These are phyloP conservation scores for Adoxophyes honmai DNA, from an alignment of 1,140 invertebrate genomes.

Conservation along the genomic window DNA sequence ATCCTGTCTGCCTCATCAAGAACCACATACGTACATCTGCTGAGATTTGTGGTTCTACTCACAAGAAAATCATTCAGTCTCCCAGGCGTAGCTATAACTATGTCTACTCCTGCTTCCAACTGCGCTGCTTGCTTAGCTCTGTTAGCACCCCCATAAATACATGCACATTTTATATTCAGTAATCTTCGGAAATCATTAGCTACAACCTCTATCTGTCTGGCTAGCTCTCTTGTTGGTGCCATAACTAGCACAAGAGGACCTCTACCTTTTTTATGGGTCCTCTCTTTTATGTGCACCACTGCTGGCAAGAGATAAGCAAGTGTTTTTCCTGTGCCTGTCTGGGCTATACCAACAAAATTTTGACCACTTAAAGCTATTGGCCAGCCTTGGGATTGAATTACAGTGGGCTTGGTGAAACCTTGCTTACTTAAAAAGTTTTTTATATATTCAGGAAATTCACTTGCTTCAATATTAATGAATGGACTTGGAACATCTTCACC, in stretches of 20 bases:
- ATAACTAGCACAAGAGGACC: slow-evolving; percentile 93
- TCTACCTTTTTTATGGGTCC: slow-evolving; percentile 85
- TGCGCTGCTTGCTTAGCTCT: slow-evolving; percentile 86
- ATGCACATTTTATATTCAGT: slow-evolving; percentile 89
- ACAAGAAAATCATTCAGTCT: slow-evolving; percentile 97
- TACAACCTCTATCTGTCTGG: slow-evolving; percentile 96
- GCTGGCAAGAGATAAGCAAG: slow-evolving; percentile 88
- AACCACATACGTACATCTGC: slow-evolving; percentile 87
- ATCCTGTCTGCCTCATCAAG: slow-evolving; percentile 88
- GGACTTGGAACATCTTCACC: slow-evolving; percentile 61
- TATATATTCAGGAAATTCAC: slow-evolving; percentile 87
- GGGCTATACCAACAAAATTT: slow-evolving; percentile 96
- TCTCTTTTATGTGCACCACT: slow-evolving; percentile 95
- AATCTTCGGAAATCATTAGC: slow-evolving; percentile 90
- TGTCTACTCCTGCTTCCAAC: slow-evolving; percentile 89
- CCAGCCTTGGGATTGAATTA: slow-evolving; percentile 93
- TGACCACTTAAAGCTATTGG: slow-evolving; percentile 93
- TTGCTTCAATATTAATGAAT: slow-evolving; percentile 80
- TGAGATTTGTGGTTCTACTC: slow-evolving; percentile 89
- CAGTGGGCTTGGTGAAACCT: slow-evolving; percentile 89
- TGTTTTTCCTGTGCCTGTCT: slow-evolving; percentile 95
- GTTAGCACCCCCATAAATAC: slow-evolving; percentile 96
- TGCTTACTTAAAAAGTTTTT: slow-evolving; percentile 84
- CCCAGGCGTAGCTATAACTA: slow-evolving; percentile 96
- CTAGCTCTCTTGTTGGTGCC: slow-evolving; percentile 95